Base-by-base conservation (phyloP, 2,113 vertebrate species). In the Noctilio leporinus region DNA sequence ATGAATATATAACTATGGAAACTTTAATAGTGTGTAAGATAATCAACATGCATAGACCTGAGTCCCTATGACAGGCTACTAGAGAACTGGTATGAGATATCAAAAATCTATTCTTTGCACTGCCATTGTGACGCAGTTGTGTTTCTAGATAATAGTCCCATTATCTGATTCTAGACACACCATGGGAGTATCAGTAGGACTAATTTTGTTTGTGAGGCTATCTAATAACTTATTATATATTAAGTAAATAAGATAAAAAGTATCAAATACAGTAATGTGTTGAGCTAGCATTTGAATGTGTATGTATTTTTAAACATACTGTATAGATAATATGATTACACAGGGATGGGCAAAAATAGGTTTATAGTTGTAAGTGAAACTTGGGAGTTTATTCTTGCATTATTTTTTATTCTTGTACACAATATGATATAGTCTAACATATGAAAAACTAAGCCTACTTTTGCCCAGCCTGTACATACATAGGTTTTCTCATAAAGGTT, bases 101-200 rank as follows among this genome's bases (percentile, higher is more conserved):
- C 98, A 99, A 24, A 99, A 99, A 24, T 99, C 98, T 97, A 99
- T 99, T 97, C 99, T 99, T 97, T 99, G 99, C 90, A 99, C 98
- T 17, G 99, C 99, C 35, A 99, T 98, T 0, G 99, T 99, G 98
- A 99, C 99, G 97, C 98, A 98, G 76, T 99, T 99, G 0, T 99
- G 99, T 85, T 98, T 99, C 98, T 99, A 99, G 98, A 99, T 98
- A 95, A 99, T 98, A 62, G 12, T 28, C 57, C 57, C 30, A 62
- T 62, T 62, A 30, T 9, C 57, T 30, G 57, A 62, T 30, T 28
- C 26, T 62, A 62, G 57, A 62, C 26, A 62, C 4, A 4, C 57
- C 57, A 62, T 9, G 30, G 24, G 26, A 62, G 30, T 62, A 62
- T 62, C 57, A 62, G 57, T 62, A 62, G 62, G 62, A 17, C 7